phyloP scores from a whole-genome alignment of 2,797 vertebrate genomes.

The Periparus ater region DNA sequence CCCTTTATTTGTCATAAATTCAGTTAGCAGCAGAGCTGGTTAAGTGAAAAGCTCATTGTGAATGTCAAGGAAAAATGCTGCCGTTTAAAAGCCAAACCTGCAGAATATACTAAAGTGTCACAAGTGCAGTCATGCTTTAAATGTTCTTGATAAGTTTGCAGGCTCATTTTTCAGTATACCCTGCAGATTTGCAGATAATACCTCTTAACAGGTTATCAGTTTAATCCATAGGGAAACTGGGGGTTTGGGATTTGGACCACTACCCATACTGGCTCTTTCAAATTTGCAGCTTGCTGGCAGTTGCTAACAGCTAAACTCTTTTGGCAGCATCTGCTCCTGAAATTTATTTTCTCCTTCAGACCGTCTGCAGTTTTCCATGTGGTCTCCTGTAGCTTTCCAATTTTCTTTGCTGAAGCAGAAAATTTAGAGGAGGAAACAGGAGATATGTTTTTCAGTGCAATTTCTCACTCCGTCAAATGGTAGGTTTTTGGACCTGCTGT shows the following conservation, averaged over 20 bases:
- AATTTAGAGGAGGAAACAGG: not conserved
- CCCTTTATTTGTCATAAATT: not conserved
- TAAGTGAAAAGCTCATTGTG: not conserved
- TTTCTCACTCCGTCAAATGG: not conserved
- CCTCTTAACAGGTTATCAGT: not conserved
- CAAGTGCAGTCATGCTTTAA: not conserved
- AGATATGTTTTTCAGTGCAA: not conserved
- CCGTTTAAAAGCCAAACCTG: not conserved
- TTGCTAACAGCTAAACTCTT: not conserved
- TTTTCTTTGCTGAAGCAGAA: conserved; percentile 18
- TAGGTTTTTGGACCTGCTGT: not conserved
- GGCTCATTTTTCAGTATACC: not conserved
- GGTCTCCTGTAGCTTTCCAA: not conserved
- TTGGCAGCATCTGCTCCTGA: conserved; percentile 7
- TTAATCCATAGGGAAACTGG: not conserved
- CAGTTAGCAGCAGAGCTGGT: not conserved
- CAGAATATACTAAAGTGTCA: not conserved
- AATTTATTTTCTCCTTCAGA: conserved; percentile 29
- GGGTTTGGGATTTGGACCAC: not conserved
- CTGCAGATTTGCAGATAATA: not conserved
- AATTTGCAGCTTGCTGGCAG: conserved; percentile 8
- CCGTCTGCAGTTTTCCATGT: not conserved
- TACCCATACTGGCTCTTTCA: not conserved
- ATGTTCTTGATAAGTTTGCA: not conserved
- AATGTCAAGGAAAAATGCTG: not conserved